Evolutionary conservation across 2,113 vertebrate species (phyloP).

Genomic region (Ochotona curzoniae): DNA sequence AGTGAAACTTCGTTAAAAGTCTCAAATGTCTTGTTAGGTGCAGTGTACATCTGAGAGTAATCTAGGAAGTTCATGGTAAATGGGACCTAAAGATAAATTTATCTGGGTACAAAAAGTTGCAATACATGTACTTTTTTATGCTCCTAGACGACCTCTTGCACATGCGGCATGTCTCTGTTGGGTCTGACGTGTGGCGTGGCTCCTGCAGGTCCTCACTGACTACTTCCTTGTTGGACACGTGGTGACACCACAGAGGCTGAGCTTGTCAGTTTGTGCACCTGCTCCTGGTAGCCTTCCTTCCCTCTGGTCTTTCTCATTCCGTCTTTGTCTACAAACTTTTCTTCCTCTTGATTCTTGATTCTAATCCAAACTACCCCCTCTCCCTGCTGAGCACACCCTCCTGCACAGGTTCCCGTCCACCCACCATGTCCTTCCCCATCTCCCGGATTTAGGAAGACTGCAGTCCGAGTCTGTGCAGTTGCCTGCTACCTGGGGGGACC

Average conservation of each 20-base stretch:
- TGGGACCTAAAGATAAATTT: too few species aligned
- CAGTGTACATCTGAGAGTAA: too few species aligned
- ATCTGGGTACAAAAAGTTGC: too few species aligned
- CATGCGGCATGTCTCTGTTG: background rate
- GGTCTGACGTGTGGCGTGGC: background rate
- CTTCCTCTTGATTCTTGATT: background rate
- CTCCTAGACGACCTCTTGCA: too few species aligned
- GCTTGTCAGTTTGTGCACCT: background rate
- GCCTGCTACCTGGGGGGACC: too few species aligned
- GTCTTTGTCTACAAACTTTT: background rate
- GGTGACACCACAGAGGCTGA: background rate
- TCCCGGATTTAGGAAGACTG: background rate
- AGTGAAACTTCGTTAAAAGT: background rate
- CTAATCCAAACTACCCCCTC: background rate
- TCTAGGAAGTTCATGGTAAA: too few species aligned
- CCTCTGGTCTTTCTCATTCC: background rate
- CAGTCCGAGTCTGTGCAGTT: background rate
- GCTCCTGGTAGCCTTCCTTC: background rate
- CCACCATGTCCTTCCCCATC: background rate
- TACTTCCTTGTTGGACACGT: background rate
- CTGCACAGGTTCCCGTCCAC: background rate
- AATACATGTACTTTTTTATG: too few species aligned
- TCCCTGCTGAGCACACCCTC: background rate
- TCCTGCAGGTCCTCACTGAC: background rate
- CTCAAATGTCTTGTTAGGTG: background rate